Evolutionary conservation across 1,140 invertebrate genomes (phyloP).

Genomic region (Penaeus chinensis): DNA sequence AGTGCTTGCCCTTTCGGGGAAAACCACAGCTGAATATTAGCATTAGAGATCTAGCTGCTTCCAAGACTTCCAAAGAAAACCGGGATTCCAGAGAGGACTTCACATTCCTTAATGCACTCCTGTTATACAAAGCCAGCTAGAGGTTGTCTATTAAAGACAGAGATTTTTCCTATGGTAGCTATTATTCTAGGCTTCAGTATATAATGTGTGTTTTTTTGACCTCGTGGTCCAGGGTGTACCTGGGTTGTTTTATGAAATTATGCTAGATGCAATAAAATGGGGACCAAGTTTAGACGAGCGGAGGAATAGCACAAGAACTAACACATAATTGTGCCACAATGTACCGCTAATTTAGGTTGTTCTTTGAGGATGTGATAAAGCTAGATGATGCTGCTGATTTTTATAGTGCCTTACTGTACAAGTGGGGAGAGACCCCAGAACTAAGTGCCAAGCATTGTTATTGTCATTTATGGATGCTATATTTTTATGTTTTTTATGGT

Average conservation of each 20-base stretch:
- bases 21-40: conserved; percentile 17
- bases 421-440: conserved; percentile 10
- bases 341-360: conserved; percentile 20
- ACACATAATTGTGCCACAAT: conserved; percentile 8
- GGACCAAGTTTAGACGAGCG: conserved; percentile 16
- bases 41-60: conserved; percentile 33
- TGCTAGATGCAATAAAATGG: conserved; percentile 18
- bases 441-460: conserved; percentile 50
- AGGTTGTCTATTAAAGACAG: no score
- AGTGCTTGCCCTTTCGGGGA: conserved; percentile 11
- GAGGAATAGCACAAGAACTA: background rate
- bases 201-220: background rate
- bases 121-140: no score
- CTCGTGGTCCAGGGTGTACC: conserved; percentile 16
- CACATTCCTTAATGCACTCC: no score
- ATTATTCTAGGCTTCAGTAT: background rate
- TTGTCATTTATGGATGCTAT: conserved; percentile 42
- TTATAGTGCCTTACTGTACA: conserved; percentile 52
- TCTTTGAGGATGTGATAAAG: conserved; percentile 40
- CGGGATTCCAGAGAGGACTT: background rate
- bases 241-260: conserved; percentile 25
- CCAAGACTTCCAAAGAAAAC: conserved; percentile 23
- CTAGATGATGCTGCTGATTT: conserved; percentile 21
- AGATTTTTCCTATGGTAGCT: conserved; percentile 13
- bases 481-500: conserved; percentile 41